phyloP scores from a whole-genome alignment of 2,797 vertebrate species.

The Apodemus agrarius region DNA sequence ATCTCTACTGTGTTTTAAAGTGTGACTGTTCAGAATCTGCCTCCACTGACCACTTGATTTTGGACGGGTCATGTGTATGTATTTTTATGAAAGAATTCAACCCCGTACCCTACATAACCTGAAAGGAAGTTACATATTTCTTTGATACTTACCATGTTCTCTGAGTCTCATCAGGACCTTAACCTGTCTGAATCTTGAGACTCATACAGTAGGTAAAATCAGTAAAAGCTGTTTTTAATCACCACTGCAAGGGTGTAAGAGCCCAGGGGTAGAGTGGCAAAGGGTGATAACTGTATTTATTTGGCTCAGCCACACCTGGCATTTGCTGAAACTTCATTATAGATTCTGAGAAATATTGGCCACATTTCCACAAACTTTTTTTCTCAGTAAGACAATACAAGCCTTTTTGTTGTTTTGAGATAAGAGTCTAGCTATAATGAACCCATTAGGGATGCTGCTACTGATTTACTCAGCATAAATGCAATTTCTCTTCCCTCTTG shows the following conservation, averaged over 20 bases:
- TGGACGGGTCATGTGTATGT: not conserved
- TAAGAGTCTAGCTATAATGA: slow-evolving; percentile 50
- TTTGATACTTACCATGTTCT: not conserved
- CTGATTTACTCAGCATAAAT: slow-evolving; percentile 49
- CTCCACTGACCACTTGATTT: not conserved
- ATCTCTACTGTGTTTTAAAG: not conserved
- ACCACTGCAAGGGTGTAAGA: not conserved
- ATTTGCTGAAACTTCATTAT: not conserved
- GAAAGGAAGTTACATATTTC: not conserved
- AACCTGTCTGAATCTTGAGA: not conserved
- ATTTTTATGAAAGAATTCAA: not conserved
- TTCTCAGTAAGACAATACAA: not conserved
- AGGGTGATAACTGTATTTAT: not conserved
- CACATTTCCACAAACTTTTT: not conserved
- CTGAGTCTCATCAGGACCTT: not conserved
- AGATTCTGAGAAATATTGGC: not conserved
- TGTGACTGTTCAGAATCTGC: not conserved
- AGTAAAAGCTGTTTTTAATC: not conserved
- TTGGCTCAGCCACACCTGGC: not conserved
- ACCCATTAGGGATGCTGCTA: slow-evolving; percentile 8
- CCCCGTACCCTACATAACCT: not conserved
- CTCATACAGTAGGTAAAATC: not conserved
- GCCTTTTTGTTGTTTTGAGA: slow-evolving; percentile 5
- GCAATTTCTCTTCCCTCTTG: slow-evolving; percentile 37
- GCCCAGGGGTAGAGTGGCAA: not conserved